Evolutionary conservation across 1,140 invertebrate genomes (phyloP), one percentile per base, ranked within the genome.

Genomic region (Muscidifurax raptorellus): DNA sequence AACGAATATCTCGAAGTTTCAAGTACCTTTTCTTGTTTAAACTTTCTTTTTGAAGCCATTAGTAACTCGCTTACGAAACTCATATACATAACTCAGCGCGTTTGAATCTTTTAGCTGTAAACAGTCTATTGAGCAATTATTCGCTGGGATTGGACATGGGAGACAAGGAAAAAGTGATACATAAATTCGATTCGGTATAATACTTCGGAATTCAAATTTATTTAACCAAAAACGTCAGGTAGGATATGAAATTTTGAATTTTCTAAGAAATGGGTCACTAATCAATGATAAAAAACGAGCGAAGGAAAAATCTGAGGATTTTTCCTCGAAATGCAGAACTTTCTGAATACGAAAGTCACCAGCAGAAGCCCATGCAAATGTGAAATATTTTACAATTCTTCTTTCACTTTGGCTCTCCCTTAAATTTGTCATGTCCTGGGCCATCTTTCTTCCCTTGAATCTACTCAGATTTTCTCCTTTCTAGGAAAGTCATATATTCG

Each of bases 271-370:
- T 3, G 3, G 22, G 18, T 1, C 18, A 59, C 18, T 18, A 18
- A 59, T 59, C 47, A 52, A 5, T 47, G 13, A 1, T 9, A 47
- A 10, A 10, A 12, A 9, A 12, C 0, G 28, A 5, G 69, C 3
- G 28, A 71, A 4, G 69, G 28, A 30, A 32, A 27, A 71, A 44
- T 40, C 25, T 59, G 22, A 4, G 22, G 6, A 59, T 22, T 22
- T 22, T 22, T 3, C 52, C 22, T 59, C 18, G 18, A 72, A 40
- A 30, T 74, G 32, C 40, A 75, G n/a, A 82, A 74, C 15, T 81
- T 47, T 67, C 40, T 30, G 36, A 81, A 71, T 76, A 76, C 74
- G 74, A 76, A 76, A 76, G 22, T 13, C 22, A 59, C 22, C 52
- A 25, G 36, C 44, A 27, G 40, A 76, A 59, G 32, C 40, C 74